A percentile compares a stretch with the other conserved stretches of the same genome.
Conservation (phyloP, 2,888 invertebrate genomes). For the Andrena dorsata region DNA sequence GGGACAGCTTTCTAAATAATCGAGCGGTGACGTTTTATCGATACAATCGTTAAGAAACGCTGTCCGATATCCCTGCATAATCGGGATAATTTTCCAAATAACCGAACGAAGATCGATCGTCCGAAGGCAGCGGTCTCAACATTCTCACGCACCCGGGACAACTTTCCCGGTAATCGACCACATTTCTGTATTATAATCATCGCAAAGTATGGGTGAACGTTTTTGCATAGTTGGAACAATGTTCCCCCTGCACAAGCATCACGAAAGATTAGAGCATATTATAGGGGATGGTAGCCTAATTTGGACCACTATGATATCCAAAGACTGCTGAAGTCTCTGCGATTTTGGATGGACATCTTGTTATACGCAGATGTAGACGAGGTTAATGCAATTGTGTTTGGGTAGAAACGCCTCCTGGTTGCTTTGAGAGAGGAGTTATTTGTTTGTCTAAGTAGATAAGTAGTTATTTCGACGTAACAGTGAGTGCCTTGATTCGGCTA, state of each 20-base stretch:
- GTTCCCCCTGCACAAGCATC: background rate
- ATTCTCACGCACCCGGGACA: constrained; percentile 5
- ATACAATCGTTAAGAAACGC: constrained; percentile 6
- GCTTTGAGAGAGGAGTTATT: no score
- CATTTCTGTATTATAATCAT: constrained; percentile 19
- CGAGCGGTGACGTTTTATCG: constrained; percentile 18
- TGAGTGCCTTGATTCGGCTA: no score
- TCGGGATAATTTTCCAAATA: constrained; percentile 23
- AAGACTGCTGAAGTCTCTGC: no score
- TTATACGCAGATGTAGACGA: no score
- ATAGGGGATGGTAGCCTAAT: no score
- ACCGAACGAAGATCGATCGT: constrained; percentile 2
- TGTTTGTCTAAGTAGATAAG: no score
- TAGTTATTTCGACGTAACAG: no score
- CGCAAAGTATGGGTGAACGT: background rate
- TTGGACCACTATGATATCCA: no score
- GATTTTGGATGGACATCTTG: no score
- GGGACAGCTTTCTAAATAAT: constrained; percentile 34
- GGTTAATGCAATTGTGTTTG: no score
- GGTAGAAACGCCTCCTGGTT: no score
- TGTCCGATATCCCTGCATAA: background rate
- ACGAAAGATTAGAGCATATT: no score
- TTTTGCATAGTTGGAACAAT: background rate
- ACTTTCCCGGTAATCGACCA: background rate
- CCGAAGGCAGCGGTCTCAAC: background rate